Evolutionary conservation across 2,888 invertebrate species (phyloP), one percentile per base, ranked within the genome.

Genomic region (Clostera curtula): DNA sequence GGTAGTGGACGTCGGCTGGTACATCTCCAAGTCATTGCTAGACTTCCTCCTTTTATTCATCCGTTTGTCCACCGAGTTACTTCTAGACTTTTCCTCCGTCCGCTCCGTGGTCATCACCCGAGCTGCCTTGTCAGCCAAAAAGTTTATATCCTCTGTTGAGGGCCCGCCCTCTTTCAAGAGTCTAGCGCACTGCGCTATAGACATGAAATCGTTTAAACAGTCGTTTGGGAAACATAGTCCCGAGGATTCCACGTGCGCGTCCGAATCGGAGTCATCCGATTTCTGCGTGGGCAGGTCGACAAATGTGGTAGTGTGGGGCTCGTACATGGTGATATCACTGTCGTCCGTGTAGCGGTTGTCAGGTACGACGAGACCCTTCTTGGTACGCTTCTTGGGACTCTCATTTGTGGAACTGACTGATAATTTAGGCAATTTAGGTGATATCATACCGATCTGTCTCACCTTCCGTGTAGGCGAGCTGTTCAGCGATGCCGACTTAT

Each of bases 391-490:
- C 20, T 79, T 79, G 0, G 71, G 74, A 38, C 75, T 79, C 22
- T 76, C 76, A 25, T 71, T 75, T 0, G 76, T 74, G 0, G 80
- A 79, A 23, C 68, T 70, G 0, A 80, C 69, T 4, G 49, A 49
- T 1, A 46, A 41, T 7, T 49, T 49, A 0, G 61, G 58, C 8
- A 67, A 25, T 41, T 77, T 75, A 0, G 70, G 63, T 0, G 60
- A 61, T 1, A 75, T 59, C 0, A 70, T 47, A 1, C 79, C 75
- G 5, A 82, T 56, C 39, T 84, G 83, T 10, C 85, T 59, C 0
- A 83, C 80, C 43, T 85, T 85, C 3, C 85, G 66, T 19, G 82
- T 83, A 0, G 85, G 85, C 1, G 84, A 84, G 22, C 77, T 83
- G 40, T 84, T 84, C 1, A 84, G 38, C 0, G 80, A 82, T 1